These are phyloP conservation scores for Planococcus citri DNA, from an alignment of 1,140 invertebrate species.

Conservation along the genomic window DNA sequence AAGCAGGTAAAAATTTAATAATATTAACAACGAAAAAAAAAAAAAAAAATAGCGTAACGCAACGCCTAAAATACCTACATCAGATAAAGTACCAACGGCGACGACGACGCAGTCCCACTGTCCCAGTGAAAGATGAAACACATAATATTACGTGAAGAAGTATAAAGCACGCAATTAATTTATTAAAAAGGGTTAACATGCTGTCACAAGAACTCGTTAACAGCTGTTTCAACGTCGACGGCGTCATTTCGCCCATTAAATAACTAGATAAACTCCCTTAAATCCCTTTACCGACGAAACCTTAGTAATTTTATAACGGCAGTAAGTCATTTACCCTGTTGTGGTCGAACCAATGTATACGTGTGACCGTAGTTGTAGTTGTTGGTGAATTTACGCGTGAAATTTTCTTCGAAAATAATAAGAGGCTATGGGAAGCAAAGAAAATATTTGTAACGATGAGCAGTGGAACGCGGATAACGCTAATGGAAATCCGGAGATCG, in stretches of 20 bases:
- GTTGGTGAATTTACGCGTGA: not conserved
- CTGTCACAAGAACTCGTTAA: not conserved
- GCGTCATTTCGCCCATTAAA: not conserved
- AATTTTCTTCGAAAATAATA: not conserved
- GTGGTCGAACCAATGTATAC: not conserved
- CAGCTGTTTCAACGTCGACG: too few relatives aligned
- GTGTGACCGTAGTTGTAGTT: not conserved
- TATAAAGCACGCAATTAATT: conserved; percentile 7
- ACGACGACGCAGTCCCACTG: too few relatives aligned
- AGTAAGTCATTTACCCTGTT: not conserved
- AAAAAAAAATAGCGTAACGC: too few relatives aligned
- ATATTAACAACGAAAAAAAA: too few relatives aligned
- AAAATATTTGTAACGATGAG: not conserved
- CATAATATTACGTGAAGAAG: not conserved
- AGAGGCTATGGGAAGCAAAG: not conserved
- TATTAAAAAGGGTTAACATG: not conserved
- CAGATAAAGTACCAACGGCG: too few relatives aligned
- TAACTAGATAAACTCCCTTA: not conserved
- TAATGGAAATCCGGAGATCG: not conserved
- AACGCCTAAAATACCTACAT: too few relatives aligned
- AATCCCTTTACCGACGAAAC: not conserved
- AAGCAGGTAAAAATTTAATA: too few relatives aligned
- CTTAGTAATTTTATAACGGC: not conserved
- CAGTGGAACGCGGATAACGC: not conserved
- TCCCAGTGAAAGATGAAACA: not conserved